A percentile compares a stretch with the other conserved stretches of the same genome.
Conservation (phyloP, 2,797 vertebrate species). For the Brachymystax lenok region DNA sequence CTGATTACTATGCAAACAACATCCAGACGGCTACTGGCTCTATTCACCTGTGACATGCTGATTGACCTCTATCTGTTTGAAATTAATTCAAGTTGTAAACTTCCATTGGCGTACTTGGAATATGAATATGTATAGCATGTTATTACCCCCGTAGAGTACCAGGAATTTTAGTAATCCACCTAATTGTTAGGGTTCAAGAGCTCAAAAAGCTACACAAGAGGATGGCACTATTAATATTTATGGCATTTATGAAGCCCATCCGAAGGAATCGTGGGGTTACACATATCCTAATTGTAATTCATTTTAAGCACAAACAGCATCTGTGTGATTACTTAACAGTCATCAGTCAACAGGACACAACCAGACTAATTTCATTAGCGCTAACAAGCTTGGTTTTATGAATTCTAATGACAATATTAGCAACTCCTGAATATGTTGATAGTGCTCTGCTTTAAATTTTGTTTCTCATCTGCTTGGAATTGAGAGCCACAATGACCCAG, state of each 20-base stretch:
- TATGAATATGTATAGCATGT: conserved; percentile 9
- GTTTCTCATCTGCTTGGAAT: background rate
- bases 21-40: too few relatives aligned
- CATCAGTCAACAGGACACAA: conserved; percentile 71
- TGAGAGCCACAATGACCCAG: background rate
- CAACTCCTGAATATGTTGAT: background rate
- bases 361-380: conserved; percentile 67
- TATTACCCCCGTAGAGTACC: conserved; percentile 27
- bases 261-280: conserved; percentile 25
- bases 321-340: conserved; percentile 68
- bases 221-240: conserved; percentile 45
- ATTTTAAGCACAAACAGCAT: conserved; percentile 57
- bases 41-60: too few relatives aligned
- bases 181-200: conserved; percentile 47
- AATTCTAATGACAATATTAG: conserved; percentile 61
- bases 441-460: background rate
- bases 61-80: too few relatives aligned
- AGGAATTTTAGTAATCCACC: conserved; percentile 30
- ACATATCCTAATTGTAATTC: conserved; percentile 54
- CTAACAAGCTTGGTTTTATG: conserved; percentile 66
- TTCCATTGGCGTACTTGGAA: background rate
- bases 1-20: too few relatives aligned
- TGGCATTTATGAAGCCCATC: conserved; percentile 24
- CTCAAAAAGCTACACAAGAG: conserved; percentile 21
- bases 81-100: too few relatives aligned